These are phyloP conservation scores for Catocala fraxini DNA, from an alignment of 2,888 invertebrate genomes.

Conservation along the genomic window DNA sequence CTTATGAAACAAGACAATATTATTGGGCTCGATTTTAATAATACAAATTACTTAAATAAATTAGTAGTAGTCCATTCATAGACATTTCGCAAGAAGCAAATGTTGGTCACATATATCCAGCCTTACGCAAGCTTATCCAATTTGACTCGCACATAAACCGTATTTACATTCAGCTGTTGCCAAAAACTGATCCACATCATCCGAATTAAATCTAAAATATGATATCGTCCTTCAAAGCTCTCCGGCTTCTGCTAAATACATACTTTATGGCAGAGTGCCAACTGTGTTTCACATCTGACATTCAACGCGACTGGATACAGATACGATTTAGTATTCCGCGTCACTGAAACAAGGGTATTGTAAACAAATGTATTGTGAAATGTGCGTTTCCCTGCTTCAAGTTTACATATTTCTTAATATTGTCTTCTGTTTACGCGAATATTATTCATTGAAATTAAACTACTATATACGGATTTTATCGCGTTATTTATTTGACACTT, in stretches of 20 bases:
- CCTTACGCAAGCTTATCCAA: constrained; percentile 4
- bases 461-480: too few species aligned
- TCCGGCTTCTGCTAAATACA: constrained; percentile 34
- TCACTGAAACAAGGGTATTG: constrained; percentile 40
- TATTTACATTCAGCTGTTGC: constrained; percentile 19
- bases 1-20: too few species aligned
- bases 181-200: constrained; percentile 24
- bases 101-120: background rate
- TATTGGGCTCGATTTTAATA: too few species aligned
- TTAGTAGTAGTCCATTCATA: too few species aligned
- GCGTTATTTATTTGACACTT: too few species aligned
- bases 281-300: constrained; percentile 40
- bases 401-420: too few species aligned
- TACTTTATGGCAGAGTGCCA: constrained; percentile 42
- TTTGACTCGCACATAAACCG: constrained; percentile 19
- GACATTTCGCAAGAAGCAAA: too few species aligned
- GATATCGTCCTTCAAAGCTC: constrained; percentile 42
- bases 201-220: constrained; percentile 34
- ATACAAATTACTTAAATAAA: too few species aligned
- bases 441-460: too few species aligned
- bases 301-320: constrained; percentile 29
- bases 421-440: too few species aligned
- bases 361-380: constrained; percentile 18
- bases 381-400: too few species aligned
- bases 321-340: constrained; percentile 17